Conservation (phyloP, 2,797 vertebrate species). For the Jordanella pulchra region DNA sequence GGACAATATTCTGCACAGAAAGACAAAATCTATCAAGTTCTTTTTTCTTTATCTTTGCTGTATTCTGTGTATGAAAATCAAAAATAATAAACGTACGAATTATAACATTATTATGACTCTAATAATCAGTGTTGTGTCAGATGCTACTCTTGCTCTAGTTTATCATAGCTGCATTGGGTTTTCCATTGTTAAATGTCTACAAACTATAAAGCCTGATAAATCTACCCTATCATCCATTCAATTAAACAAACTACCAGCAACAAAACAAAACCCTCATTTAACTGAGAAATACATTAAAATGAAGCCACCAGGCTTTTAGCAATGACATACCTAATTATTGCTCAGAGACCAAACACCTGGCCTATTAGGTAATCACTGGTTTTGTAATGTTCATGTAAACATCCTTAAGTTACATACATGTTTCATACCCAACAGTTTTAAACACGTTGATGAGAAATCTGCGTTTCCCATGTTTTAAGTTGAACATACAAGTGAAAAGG, state of each 20-base stretch:
- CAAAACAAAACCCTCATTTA: not conserved
- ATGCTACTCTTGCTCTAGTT: not conserved
- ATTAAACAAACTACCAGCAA: not conserved
- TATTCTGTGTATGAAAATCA: no score
- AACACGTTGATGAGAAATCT: not conserved
- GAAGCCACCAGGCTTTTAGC: not conserved
- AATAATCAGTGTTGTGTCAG: no score
- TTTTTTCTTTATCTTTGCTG: no score
- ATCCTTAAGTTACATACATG: not conserved
- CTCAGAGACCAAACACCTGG: not conserved
- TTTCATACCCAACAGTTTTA: not conserved
- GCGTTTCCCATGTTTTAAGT: conserved; percentile 11
- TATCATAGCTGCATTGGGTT: not conserved
- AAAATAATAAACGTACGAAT: no score
- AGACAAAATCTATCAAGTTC: not conserved
- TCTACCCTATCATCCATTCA: not conserved
- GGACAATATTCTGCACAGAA: not conserved
- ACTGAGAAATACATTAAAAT: not conserved
- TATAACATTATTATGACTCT: no score
- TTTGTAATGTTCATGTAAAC: not conserved
- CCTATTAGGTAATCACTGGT: not conserved
- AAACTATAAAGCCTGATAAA: not conserved
- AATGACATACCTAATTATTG: not conserved
- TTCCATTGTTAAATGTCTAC: not conserved
- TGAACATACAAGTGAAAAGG: conserved; percentile 19